phyloP scores from a whole-genome alignment of 37 sponge, comb jelly and placozoan species.

The Eunapius fragilis region DNA sequence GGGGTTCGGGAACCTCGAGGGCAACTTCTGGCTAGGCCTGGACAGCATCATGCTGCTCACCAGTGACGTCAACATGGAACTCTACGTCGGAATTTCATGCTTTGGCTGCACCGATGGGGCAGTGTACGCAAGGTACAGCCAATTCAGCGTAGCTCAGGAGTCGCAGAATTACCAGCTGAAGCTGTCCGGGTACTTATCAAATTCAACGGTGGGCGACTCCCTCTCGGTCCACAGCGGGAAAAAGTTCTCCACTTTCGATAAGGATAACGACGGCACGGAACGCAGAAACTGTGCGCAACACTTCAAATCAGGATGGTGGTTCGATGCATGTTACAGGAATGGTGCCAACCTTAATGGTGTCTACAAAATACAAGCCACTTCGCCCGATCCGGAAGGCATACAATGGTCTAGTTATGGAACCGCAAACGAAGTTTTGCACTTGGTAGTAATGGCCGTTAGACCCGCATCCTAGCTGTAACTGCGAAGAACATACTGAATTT shows the following conservation, averaged over 20 bases:
- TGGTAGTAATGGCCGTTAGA: conserved; percentile 52
- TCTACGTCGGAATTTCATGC: conserved; percentile 36
- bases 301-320: conserved; percentile 56
- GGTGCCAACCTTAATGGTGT: conserved; percentile 55
- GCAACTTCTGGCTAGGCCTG: conserved; percentile 77
- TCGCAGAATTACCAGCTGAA: conserved; percentile 25
- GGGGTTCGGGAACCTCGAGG: conserved; percentile 66
- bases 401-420: conserved; percentile 30
- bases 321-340: conserved; percentile 34
- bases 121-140: conserved; percentile 9
- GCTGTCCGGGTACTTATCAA: conserved; percentile 4
- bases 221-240: conserved; percentile 20
- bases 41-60: conserved; percentile 60
- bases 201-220: conserved; percentile 25
- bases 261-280: conserved; percentile 18
- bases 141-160: conserved; percentile 38
- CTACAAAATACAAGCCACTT: conserved; percentile 3
- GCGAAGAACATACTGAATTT: too few relatives aligned
- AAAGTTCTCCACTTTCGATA: conserved; percentile 55
- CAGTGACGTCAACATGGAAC: conserved; percentile 19
- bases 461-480: too few relatives aligned
- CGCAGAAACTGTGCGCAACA: conserved; percentile 14
- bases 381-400: conserved; percentile 25
- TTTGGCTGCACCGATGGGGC: neutral
- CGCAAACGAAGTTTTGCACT: conserved; percentile 16